phyloP scores from a whole-genome alignment of 2,113 vertebrate species.

The Apteryx owenii region DNA sequence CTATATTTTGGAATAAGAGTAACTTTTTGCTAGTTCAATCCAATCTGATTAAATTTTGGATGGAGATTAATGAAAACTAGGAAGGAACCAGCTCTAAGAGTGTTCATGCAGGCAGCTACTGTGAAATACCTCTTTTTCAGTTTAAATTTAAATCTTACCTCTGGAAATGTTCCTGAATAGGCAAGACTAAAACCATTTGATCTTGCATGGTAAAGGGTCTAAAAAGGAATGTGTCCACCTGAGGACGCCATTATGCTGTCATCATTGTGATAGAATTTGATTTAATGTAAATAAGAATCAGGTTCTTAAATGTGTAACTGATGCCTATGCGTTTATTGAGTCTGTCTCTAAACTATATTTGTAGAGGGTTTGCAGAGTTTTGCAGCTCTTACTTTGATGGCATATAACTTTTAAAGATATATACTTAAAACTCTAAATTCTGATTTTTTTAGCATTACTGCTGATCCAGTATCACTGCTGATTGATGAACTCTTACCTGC shows the following conservation, averaged over 20 bases:
- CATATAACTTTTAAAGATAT: neutral
- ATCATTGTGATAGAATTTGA: neutral
- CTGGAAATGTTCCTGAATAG: neutral
- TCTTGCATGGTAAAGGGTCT: neutral
- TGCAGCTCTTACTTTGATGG: neutral
- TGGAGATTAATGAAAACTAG: neutral
- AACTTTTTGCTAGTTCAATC: neutral
- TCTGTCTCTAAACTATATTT: neutral
- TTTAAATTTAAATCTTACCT: neutral
- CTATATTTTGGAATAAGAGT: neutral
- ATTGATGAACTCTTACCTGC: conserved; percentile 54
- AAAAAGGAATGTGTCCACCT: neutral
- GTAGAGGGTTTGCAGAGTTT: neutral
- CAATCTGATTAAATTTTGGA: neutral
- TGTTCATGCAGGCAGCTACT: neutral
- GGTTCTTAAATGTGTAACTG: neutral
- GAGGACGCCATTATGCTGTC: neutral
- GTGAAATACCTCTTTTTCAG: neutral
- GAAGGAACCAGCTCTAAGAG: neutral
- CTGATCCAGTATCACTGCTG: neutral
- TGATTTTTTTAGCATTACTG: neutral
- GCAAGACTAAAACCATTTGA: neutral
- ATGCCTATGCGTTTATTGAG: neutral
- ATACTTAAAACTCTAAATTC: neutral
- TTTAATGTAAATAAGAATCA: neutral